A percentile compares a stretch with the other conserved stretches of the same genome.
phyloP scores from a whole-genome alignment of 2,888 invertebrate species.

The Eupithecia subfuscata region DNA sequence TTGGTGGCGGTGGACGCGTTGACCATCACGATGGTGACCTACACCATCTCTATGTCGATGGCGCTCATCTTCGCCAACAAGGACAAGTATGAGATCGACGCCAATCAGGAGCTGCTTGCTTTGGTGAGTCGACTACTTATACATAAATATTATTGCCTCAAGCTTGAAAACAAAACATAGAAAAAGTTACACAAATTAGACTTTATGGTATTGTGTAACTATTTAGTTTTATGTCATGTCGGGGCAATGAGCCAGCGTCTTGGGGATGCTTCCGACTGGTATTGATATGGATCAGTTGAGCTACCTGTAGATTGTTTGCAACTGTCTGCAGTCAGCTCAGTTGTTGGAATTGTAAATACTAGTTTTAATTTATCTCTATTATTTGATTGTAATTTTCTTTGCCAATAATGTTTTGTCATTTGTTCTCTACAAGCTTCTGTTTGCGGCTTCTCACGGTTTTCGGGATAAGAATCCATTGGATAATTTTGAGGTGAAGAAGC shows the following conservation, averaged over 20 bases:
- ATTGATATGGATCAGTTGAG: no score
- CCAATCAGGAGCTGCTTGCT: slow-evolving; percentile 91
- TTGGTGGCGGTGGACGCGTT: slow-evolving; percentile 86
- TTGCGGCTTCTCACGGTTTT: not conserved
- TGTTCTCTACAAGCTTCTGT: no score
- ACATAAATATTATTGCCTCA: not conserved
- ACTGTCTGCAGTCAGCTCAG: no score
- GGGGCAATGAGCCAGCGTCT: no score
- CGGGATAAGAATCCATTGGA: not conserved
- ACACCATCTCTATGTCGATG: slow-evolving; percentile 92
- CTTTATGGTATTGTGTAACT: no score
- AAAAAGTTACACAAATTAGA: not conserved
- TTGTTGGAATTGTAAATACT: no score
- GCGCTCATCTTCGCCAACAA: slow-evolving; percentile 91
- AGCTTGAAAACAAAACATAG: not conserved
- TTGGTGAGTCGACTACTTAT: slow-evolving; percentile 78
- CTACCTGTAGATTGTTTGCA: no score
- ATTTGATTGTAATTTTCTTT: no score
- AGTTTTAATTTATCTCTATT: no score
- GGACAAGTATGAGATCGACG: slow-evolving; percentile 88
- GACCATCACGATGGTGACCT: slow-evolving; percentile 90
- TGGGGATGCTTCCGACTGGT: no score
- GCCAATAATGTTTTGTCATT: no score
- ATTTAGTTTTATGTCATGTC: no score
- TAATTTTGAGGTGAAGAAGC: not conserved